Percentiles rank a stretch among this genome's conserved stretches.
Evolutionary conservation across 1,140 invertebrate species (phyloP).

Genomic region (Meloidogyne exigua): DNA sequence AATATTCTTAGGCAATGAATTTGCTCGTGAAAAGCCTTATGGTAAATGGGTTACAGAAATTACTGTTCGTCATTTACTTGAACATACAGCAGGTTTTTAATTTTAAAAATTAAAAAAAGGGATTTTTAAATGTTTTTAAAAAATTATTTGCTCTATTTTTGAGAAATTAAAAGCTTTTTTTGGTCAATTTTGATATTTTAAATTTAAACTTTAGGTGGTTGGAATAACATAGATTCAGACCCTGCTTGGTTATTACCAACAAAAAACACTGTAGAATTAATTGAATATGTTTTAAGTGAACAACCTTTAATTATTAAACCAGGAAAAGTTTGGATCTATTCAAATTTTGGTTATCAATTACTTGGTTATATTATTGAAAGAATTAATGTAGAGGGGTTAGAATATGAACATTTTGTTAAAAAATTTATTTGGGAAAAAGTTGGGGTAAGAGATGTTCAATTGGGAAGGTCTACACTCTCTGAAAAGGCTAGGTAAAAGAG

Average conservation of each 20-base stretch:
- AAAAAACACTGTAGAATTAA: slow-evolving; percentile 50
- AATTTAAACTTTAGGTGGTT: slow-evolving; percentile 44
- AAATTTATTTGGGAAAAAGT: slow-evolving; percentile 53
- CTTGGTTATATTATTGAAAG: slow-evolving; percentile 60
- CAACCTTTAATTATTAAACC: slow-evolving; percentile 52
- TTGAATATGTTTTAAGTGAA: slow-evolving; percentile 48
- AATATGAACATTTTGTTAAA: slow-evolving; percentile 61
- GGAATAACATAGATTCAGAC: slow-evolving; percentile 61
- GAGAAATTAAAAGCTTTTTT: neutral
- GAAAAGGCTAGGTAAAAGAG: slow-evolving; percentile 54
- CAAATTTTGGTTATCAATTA: slow-evolving; percentile 63
- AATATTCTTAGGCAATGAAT: slow-evolving; percentile 50
- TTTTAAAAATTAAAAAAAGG: neutral
- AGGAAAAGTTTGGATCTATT: slow-evolving; percentile 61
- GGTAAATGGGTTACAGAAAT: slow-evolving; percentile 57
- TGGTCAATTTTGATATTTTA: neutral
- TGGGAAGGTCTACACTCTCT: slow-evolving; percentile 54
- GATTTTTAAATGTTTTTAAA: neutral
- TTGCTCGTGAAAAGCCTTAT: slow-evolving; percentile 47
- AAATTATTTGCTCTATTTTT: neutral
- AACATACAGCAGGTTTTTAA: slow-evolving; percentile 55
- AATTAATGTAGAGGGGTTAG: slow-evolving; percentile 42
- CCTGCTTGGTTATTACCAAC: slow-evolving; percentile 60
- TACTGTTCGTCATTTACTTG: slow-evolving; percentile 58
- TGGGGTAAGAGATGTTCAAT: slow-evolving; percentile 57